Evolutionary conservation across 2,113 vertebrate genomes (phyloP).

Genomic region (Aythya baeri): DNA sequence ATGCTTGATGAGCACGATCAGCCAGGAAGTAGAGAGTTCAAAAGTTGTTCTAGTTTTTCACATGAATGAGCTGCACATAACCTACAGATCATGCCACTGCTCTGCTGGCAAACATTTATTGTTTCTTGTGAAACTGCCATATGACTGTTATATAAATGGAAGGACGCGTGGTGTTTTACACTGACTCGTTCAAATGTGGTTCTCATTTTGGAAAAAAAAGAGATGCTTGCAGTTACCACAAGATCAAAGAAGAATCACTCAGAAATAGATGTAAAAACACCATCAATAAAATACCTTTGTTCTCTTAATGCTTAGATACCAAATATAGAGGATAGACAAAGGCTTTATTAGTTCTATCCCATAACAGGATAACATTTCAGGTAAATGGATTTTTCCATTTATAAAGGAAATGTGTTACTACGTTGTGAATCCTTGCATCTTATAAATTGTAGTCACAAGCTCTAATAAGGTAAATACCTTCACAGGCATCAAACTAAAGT

Average conservation of each 20-base stretch:
- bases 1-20: neutral
- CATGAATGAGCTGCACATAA: neutral
- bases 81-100: neutral
- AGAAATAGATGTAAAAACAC: neutral
- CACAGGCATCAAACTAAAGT: neutral
- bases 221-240: neutral
- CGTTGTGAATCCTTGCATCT: neutral
- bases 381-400: neutral
- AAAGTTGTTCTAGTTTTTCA: constrained; percentile 26
- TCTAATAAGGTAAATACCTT: neutral
- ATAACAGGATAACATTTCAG: neutral
- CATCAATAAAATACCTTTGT: neutral
- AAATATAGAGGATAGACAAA: neutral
- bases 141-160: neutral
- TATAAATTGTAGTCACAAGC: neutral
- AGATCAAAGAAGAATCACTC: neutral
- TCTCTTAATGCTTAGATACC: neutral
- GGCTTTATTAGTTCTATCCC: neutral
- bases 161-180: neutral
- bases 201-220: neutral
- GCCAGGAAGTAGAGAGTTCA: neutral
- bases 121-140: neutral
- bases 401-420: neutral
- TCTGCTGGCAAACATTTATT: neutral
- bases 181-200: fast-evolving